Evolutionary conservation across 2,888 invertebrate genomes (phyloP).

Genomic region (Leucoma salicis): DNA sequence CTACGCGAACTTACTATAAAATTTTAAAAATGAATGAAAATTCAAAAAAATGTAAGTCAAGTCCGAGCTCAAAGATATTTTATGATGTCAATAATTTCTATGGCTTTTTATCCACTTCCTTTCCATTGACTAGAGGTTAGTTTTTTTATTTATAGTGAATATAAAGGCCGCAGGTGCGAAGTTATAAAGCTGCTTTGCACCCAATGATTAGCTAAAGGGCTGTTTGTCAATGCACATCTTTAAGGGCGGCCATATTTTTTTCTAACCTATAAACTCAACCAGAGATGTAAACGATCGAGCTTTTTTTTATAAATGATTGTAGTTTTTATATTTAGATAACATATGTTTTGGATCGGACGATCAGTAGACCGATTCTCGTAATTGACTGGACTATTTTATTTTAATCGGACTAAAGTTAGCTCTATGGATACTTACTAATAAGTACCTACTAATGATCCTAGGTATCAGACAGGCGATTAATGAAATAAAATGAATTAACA

Average conservation of each 20-base stretch:
- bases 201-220: slow-evolving; percentile 70
- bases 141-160: slow-evolving; percentile 48
- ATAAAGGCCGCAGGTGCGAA: slow-evolving; percentile 75
- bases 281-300: slow-evolving; percentile 35
- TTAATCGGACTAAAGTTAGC: too few species aligned
- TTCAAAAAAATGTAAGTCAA: slow-evolving; percentile 51
- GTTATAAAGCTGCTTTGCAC: slow-evolving; percentile 59
- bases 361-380: too few species aligned
- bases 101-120: slow-evolving; percentile 72
- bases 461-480: too few species aligned
- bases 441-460: too few species aligned
- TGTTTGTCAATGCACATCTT: slow-evolving; percentile 54
- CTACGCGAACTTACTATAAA: slow-evolving; percentile 25
- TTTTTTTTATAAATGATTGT: slow-evolving; percentile 17
- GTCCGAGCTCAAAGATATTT: slow-evolving; percentile 45
- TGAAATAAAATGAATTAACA: too few species aligned
- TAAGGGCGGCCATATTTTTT: slow-evolving; percentile 45
- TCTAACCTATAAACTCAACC: slow-evolving; percentile 36
- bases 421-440: too few species aligned
- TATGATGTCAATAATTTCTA: slow-evolving; percentile 54
- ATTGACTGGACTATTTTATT: too few species aligned
- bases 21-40: slow-evolving; percentile 58
- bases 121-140: slow-evolving; percentile 46
- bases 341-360: too few species aligned
- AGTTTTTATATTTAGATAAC: too few species aligned